Evolutionary conservation across 35 echinoderm and acorn worm genomes (phyloP).

Genomic region (Nesometra sesokonis): DNA sequence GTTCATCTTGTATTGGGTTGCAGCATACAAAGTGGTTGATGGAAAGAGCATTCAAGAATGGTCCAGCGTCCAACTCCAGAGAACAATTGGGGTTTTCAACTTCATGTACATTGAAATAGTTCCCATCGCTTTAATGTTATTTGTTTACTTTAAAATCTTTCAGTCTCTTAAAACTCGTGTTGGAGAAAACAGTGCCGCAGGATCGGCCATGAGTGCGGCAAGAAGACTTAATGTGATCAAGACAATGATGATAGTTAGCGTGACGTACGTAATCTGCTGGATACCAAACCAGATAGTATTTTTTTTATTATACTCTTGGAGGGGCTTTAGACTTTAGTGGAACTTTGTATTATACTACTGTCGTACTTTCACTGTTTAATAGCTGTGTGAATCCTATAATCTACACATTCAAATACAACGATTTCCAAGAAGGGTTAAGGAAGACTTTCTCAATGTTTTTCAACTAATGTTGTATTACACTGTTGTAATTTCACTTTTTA

Average conservation of each 20-base stretch:
- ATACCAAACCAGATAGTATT: constrained; percentile 41
- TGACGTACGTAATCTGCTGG: constrained; percentile 40
- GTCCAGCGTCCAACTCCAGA: not conserved
- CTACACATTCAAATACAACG: not conserved
- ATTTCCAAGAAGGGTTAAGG: not conserved
- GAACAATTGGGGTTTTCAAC: not conserved
- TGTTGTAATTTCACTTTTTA: too few species aligned
- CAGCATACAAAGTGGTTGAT: not conserved
- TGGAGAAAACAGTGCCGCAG: not conserved
- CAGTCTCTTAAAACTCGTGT: too few species aligned
- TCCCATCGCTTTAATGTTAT: constrained; percentile 12
- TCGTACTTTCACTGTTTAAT: not conserved
- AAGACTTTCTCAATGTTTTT: not conserved
- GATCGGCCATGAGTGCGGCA: not conserved
- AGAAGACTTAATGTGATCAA: constrained; percentile 23
- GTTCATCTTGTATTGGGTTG: not conserved
- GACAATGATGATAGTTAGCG: constrained; percentile 25
- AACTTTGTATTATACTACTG: not conserved
- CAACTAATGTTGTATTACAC: too few species aligned
- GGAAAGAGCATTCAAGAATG: not conserved
- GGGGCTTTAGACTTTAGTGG: constrained; percentile 13
- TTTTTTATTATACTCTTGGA: constrained; percentile 28
- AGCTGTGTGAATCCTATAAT: not conserved
- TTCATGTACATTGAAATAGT: constrained; percentile 8
- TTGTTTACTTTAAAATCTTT: too few species aligned